Evolutionary conservation across 2,888 invertebrate genomes (phyloP).

Genomic region (Nebria brevicollis): DNA sequence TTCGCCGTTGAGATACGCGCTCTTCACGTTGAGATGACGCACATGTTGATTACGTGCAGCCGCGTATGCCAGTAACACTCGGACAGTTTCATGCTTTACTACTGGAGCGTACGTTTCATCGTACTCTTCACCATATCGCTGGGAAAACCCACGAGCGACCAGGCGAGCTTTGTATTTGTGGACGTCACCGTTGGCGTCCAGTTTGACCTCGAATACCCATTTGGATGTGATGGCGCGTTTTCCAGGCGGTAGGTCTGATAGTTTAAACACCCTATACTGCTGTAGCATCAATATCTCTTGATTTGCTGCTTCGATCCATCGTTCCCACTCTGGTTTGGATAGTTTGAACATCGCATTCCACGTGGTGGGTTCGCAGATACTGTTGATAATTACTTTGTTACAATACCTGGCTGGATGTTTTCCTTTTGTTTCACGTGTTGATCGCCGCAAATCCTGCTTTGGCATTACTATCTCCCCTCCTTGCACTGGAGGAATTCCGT

Average conservation of each 20-base stretch:
- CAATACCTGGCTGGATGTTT: neutral
- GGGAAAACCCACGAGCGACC: conserved; percentile 52
- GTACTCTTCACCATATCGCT: conserved; percentile 51
- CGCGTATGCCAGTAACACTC: conserved; percentile 48
- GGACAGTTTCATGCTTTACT: conserved; percentile 49
- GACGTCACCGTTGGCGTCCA: conserved; percentile 48
- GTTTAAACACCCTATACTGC: neutral
- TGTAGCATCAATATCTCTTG: neutral
- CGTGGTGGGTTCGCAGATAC: neutral
- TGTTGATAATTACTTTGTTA: neutral
- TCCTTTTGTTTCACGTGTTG: neutral
- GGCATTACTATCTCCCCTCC: neutral
- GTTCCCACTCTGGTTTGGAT: neutral
- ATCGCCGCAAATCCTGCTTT: neutral
- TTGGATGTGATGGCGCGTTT: conserved; percentile 45
- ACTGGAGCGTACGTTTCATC: conserved; percentile 52
- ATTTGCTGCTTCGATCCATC: neutral
- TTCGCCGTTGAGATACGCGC: conserved; percentile 52
- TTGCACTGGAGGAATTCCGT: neutral
- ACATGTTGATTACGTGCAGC: conserved; percentile 9
- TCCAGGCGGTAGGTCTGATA: conserved; percentile 11
- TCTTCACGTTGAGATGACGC: neutral
- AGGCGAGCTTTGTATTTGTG: conserved; percentile 46
- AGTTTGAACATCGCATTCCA: neutral
- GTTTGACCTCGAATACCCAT: conserved; percentile 51